Evolutionary conservation across 2,888 invertebrate species (phyloP), one percentile per base, ranked within the genome.

Genomic region (Tetropium fuscum): DNA sequence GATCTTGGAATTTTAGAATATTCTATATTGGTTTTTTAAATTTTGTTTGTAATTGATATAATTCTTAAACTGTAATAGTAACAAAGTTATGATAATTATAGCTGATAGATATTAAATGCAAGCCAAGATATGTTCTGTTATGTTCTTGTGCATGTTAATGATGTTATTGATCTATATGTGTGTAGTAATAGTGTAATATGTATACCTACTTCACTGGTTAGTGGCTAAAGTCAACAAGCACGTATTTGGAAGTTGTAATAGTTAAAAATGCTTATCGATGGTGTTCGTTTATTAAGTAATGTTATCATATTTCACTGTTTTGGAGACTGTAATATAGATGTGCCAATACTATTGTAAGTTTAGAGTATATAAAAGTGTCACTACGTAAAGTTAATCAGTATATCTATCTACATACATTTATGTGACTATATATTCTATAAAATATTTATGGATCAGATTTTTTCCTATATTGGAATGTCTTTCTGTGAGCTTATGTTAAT

Each of bases 321-420:
- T 48, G 16, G 16, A 48, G 48, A 48, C 48, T 48, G 47, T 47
- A 22, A 22, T 2, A 41, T 48, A 36, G 48, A 36, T 34, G 48
- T 48, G 48, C 48, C 48, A 48, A 48, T 18, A 38, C 2, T 43
- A 30, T 10, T 41, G 10, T 27, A 44, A 44, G 44, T 27, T 27
- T 44, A 44, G 15, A 2, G 15, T 25, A 18, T 40, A 40, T n/a
- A 18, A 16, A 18, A 4, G 20, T 40, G 19, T 40, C 6, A 40
- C n/a, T n/a, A 4, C 11, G 16, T 44, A 15, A 44, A 15, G n/a
- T 44, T 16, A 27, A 44, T 27, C 8, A 8, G 43, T 43, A 41
- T 20, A 41, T 34, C 34, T 7, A 34, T 34, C 20, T 44, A n/a
- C n/a, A n/a, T n/a, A n/a, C n/a, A n/a, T n/a, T 44, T 44, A 16